Percentiles rank a stretch among this genome's conserved stretches.
Conservation (phyloP, 2,797 vertebrate species). For the Taeniopygia guttata region DNA sequence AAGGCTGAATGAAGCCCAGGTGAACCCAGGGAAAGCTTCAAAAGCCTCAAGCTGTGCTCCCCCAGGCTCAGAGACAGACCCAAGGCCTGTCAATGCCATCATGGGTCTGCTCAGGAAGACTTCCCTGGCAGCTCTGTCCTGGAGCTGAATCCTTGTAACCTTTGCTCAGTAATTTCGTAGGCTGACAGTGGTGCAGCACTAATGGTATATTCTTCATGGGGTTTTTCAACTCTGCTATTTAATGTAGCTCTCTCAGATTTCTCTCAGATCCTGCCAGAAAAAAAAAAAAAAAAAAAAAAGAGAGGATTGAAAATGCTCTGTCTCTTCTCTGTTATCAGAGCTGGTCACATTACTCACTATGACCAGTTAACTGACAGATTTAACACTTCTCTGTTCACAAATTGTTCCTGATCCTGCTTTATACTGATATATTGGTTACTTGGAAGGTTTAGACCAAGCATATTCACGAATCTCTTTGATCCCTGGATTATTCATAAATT, state of each 20-base stretch:
- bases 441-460: neutral
- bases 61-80: neutral
- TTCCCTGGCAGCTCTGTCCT: neutral
- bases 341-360: neutral
- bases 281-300: neutral
- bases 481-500: constrained; percentile 3
- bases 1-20: neutral
- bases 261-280: neutral
- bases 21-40: neutral
- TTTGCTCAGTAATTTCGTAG: neutral
- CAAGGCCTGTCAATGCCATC: neutral
- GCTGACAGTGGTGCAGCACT: neutral
- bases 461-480: neutral
- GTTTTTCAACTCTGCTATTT: neutral
- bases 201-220: neutral
- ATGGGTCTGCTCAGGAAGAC: neutral
- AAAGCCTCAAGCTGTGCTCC: rapidly evolving
- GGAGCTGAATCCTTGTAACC: neutral
- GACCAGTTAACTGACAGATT: neutral
- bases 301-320: neutral
- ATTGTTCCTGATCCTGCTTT: neutral
- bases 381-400: neutral
- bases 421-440: neutral
- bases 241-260: neutral
- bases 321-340: neutral